A percentile compares a stretch with the other conserved stretches of the same genome.
These are phyloP conservation scores for Synchiropus splendidus DNA, from an alignment of 2,113 vertebrate species.

Conservation along the genomic window DNA sequence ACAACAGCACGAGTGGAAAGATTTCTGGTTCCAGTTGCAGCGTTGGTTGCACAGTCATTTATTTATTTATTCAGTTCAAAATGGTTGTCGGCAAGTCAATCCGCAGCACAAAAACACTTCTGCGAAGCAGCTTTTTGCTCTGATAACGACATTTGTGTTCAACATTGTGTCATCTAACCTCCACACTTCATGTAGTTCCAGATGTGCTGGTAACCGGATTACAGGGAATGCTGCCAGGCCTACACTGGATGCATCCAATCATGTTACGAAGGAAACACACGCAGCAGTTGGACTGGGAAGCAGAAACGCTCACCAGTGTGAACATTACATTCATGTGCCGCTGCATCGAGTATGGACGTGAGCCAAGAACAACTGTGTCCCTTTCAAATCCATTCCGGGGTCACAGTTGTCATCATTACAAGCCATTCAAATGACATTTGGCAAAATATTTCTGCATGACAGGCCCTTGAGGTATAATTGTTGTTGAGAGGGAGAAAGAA, in stretches of 20 bases:
- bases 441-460: slow-evolving; percentile 55
- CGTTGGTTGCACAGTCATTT: too few relatives aligned
- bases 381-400: slow-evolving; percentile 57
- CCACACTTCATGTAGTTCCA: slow-evolving; percentile 34
- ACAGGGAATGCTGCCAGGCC: slow-evolving; percentile 33
- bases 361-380: slow-evolving; percentile 53
- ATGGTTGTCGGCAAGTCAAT: too few relatives aligned
- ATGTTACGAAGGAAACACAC: slow-evolving; percentile 39
- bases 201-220: slow-evolving; percentile 47
- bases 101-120: too few relatives aligned
- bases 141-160: slow-evolving; percentile 15
- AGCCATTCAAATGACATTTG: slow-evolving; percentile 66
- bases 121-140: too few relatives aligned
- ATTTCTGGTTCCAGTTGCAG: too few relatives aligned
- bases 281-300: slow-evolving; percentile 21
- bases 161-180: slow-evolving; percentile 26
- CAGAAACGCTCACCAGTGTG: slow-evolving; percentile 30
- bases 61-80: too few relatives aligned
- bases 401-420: slow-evolving; percentile 57
- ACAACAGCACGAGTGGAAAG: too few relatives aligned
- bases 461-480: slow-evolving; percentile 39
- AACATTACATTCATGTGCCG: slow-evolving; percentile 30
- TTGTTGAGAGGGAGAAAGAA: not conserved
- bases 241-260: slow-evolving; percentile 41
- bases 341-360: slow-evolving; percentile 22